Evolutionary conservation across 2,888 invertebrate species (phyloP), one percentile per base, ranked within the genome.

Genomic region (Troides helena): DNA sequence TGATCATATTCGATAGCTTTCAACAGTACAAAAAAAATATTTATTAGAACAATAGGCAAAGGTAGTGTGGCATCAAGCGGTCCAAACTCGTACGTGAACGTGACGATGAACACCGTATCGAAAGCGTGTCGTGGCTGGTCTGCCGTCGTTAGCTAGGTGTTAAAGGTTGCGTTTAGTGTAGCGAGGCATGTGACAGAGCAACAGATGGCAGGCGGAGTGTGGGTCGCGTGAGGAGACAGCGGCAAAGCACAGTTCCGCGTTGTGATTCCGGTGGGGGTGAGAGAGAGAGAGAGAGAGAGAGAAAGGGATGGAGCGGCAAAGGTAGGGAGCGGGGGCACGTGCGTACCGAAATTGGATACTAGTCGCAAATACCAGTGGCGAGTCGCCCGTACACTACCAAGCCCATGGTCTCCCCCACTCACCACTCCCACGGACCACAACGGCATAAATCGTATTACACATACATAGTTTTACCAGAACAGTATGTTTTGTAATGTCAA

Each of bases 111-210:
- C 39, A 56, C 53, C 56, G 65, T 10, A 60, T 60, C 81, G 78
- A 79, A 80, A 84, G 81, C 81, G 74, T 53, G 74, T 67, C 68
- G 73, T 72, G 25, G 74, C 76, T 68, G 74, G 70, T 72, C 73
- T 72, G 76, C 80, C 82, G 81, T 85, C 85, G 85, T 78, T 81
- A 85, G 85, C 85, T 74, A 81, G 81, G 87, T 84, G 85, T 88
- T 88, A 89, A 30, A 78, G 81, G 83, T 85, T 82, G 84, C 85
- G 84, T 90, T 90, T 87, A 88, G 90, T 88, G 88, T 90, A 86
- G 90, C 90, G 85, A 90, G 90, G 89, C 90, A 83, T 84, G 89
- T 90, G 90, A 86, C 84, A 85, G 85, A 87, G 88, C 88, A 84
- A 86, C 84, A 84, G 73, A 84, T 85, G 89, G 88, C 88, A 89